These are phyloP conservation scores for Archegozetes longisetosus DNA, from an alignment of 1,140 invertebrate genomes.

Conservation along the genomic window DNA sequence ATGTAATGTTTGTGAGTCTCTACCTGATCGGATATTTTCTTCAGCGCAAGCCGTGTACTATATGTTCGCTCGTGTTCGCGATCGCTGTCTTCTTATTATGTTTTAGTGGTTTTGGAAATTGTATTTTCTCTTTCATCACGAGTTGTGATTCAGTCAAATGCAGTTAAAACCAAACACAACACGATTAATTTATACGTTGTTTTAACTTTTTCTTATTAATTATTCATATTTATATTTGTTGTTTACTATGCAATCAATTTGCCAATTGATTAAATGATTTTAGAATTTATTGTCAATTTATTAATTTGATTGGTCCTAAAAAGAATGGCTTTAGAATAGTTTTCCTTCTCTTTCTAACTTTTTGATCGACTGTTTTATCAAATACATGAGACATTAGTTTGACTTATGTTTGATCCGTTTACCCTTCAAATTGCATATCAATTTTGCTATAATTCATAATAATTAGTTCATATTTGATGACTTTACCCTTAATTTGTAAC, in stretches of 20 bases:
- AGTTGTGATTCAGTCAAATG: slow-evolving; percentile 56
- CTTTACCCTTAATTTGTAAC: too few relatives aligned
- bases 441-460: too few relatives aligned
- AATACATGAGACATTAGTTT: background rate
- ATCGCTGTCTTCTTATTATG: slow-evolving; percentile 81
- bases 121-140: slow-evolving; percentile 72
- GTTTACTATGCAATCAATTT: background rate
- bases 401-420: too few relatives aligned
- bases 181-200: background rate
- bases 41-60: slow-evolving; percentile 87
- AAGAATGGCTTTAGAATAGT: too few relatives aligned
- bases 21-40: slow-evolving; percentile 86
- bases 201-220: background rate
- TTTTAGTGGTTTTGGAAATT: slow-evolving; percentile 87
- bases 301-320: background rate
- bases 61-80: slow-evolving; percentile 81
- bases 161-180: too few relatives aligned
- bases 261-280: background rate
- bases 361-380: background rate
- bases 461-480: too few relatives aligned
- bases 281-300: background rate
- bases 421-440: too few relatives aligned
- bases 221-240: background rate
- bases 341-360: too few relatives aligned
- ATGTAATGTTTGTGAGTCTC: slow-evolving; percentile 88